These are phyloP conservation scores for Hydroisotoma schaefferi DNA, from an alignment of 2,888 invertebrate genomes.

Conservation along the genomic window DNA sequence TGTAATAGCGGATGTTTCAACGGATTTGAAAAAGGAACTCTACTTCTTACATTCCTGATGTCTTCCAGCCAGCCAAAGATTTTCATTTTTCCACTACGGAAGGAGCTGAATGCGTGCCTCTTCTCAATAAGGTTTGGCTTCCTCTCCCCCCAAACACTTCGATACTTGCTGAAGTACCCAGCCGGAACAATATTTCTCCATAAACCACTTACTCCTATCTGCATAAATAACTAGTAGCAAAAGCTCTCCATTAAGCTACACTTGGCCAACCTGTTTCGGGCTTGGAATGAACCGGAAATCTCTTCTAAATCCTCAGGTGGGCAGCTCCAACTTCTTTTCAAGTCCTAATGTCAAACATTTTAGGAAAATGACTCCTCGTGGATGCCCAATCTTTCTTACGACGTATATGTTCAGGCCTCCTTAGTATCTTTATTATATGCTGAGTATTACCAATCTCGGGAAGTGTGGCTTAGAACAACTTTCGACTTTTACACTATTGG, in stretches of 20 bases:
- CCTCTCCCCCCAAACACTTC: constrained; percentile 3
- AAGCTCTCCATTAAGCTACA: constrained; percentile 32
- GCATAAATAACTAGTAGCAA: constrained; percentile 43
- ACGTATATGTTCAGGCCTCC: background rate
- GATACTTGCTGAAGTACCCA: constrained; percentile 14
- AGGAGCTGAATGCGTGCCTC: constrained; percentile 28
- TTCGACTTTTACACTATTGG: background rate
- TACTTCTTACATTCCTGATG: constrained; percentile 25
- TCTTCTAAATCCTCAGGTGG: constrained; percentile 48
- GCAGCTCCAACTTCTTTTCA: constrained; percentile 23
- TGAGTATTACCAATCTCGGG: background rate
- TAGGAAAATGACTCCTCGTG: constrained; percentile 2
- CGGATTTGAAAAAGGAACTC: constrained; percentile 46
- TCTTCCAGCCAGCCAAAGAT: constrained; percentile 16
- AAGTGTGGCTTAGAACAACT: background rate
- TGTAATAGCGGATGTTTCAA: constrained; percentile 50
- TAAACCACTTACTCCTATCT: constrained; percentile 49
- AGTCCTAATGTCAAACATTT: constrained; percentile 10
- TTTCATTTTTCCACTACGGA: constrained; percentile 23
- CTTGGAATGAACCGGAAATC: constrained; percentile 44
- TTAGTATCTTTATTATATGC: background rate
- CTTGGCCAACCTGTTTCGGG: constrained; percentile 28
- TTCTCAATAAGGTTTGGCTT: constrained; percentile 22
- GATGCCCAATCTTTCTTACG: background rate
- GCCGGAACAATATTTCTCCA: constrained; percentile 48